A percentile compares a stretch with the other conserved stretches of the same genome.
These are phyloP conservation scores for Drosophila nr. perissopoda DNA, from an alignment of 2,888 invertebrate genomes.

Conservation along the genomic window DNA sequence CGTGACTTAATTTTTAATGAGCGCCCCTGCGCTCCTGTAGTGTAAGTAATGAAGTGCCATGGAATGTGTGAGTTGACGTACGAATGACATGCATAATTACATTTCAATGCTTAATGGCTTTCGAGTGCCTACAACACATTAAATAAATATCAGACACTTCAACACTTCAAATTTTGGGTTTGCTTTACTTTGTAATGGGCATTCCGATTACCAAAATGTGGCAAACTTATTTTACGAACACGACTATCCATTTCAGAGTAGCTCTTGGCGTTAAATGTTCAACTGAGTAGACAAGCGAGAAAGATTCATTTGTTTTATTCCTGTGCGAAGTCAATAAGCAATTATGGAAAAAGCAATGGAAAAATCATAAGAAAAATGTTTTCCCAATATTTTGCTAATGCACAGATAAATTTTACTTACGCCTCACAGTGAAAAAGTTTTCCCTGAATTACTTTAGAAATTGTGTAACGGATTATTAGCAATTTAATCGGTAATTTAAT, in stretches of 20 bases:
- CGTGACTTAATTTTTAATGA: constrained; percentile 63
- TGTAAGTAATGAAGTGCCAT: constrained; percentile 57
- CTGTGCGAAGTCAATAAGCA: not conserved
- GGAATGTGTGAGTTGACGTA: constrained; percentile 57
- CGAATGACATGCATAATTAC: constrained; percentile 62
- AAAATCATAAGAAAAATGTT: not conserved
- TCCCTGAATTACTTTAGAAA: no score
- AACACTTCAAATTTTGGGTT: constrained; percentile 31
- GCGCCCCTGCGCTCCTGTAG: constrained; percentile 24
- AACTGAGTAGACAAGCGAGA: not conserved
- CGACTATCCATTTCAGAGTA: not conserved
- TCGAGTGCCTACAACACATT: constrained; percentile 26
- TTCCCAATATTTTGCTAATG: not conserved
- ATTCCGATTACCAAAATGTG: constrained; percentile 1
- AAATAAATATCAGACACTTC: constrained; percentile 17
- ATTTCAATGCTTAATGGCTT: constrained; percentile 45
- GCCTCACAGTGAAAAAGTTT: no score
- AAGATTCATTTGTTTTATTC: not conserved
- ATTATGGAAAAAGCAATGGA: no score
- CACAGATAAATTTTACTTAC: not conserved
- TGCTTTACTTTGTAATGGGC: not conserved
- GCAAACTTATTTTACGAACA: not conserved
- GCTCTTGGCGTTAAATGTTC: not conserved
- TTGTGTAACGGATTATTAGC: not conserved
- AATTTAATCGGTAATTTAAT: not conserved